phyloP scores from a whole-genome alignment of 2,113 vertebrate genomes.

The Acanthochromis polyacanthus region DNA sequence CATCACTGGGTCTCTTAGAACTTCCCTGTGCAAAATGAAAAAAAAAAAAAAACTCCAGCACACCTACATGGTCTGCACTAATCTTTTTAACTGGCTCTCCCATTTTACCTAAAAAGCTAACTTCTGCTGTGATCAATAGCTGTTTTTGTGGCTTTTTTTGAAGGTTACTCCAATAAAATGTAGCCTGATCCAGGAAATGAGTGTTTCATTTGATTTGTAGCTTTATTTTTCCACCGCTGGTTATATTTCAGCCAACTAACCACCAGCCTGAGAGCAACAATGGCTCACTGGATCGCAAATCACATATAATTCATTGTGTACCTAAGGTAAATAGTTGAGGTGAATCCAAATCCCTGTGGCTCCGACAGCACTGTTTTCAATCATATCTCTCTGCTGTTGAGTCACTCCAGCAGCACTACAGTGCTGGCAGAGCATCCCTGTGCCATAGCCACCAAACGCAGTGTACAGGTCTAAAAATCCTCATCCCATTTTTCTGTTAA shows the following conservation, averaged over 20 bases:
- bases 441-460: conserved; percentile 52
- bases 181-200: conserved; percentile 19
- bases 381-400: conserved; percentile 36
- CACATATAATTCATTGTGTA: conserved; percentile 45
- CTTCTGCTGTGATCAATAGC: conserved; percentile 35
- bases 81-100: conserved; percentile 7
- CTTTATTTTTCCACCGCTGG: conserved; percentile 32
- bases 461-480: conserved; percentile 24
- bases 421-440: conserved; percentile 19
- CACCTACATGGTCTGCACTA: conserved; percentile 26
- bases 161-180: conserved; percentile 45
- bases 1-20: neutral
- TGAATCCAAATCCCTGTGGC: conserved; percentile 33
- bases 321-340: conserved; percentile 42
- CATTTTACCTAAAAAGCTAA: conserved; percentile 1
- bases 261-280: neutral
- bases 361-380: conserved; percentile 28
- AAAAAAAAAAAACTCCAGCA: neutral
- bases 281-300: conserved; percentile 41
- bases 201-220: conserved; percentile 59
- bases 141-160: conserved; percentile 47
- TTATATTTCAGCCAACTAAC: conserved; percentile 44
- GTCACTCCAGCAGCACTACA: conserved; percentile 27
- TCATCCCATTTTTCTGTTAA: conserved; percentile 62
- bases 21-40: neutral